Base-by-base conservation (phyloP, 2,797 vertebrate genomes). In the Gambusia yucatana region DNA sequence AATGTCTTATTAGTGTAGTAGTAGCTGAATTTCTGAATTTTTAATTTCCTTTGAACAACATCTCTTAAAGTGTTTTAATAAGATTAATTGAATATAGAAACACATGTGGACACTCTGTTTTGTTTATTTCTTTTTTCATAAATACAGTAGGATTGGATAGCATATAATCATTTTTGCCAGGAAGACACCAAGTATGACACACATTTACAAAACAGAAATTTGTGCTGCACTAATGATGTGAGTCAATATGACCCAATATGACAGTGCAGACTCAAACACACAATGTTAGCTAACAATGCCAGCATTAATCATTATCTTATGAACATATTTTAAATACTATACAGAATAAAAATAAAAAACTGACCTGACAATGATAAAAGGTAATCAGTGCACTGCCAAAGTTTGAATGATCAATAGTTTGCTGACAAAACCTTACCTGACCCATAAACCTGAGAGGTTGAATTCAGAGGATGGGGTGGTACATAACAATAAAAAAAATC, bases 241-340 rank as follows among this genome's bases (percentile, higher is more conserved):
- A 97, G 96, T 97, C 97, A 98, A 94, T 97, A 94, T 98, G 97
- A 97, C 96, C 95, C 94, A 95, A 9, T 89, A 88, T 46, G 13
- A 92, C 79, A 86, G 72, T 86, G 63, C 76, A 89, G 77, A 88
- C 86, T 84, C 78, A 85, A 36, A 36, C 72, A 84, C 85, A 91
- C 84, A 3, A 75, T 78, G 30, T 79, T 77, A 72, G 76, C 28
- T 82, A 81, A 83, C 52, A 81, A 69, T 82, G 85, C 72, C 82
- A 87, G 72, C 69, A 80, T 65, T 77, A 75, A 82, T 87, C 73
- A 84, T 57, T 86, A 82, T 78, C 82, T 81, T 87, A 81, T 89
- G 75, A 89, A 88, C 81, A 88, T 84, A 77, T 77, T 88, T 95
- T 96, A 95, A 96, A 96, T 96, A 96, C 81, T 92, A 87, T 78